Evolutionary conservation across 2,797 vertebrate species (phyloP), one percentile per base, ranked within the genome.

Genomic region (Sparidentex hasta): DNA sequence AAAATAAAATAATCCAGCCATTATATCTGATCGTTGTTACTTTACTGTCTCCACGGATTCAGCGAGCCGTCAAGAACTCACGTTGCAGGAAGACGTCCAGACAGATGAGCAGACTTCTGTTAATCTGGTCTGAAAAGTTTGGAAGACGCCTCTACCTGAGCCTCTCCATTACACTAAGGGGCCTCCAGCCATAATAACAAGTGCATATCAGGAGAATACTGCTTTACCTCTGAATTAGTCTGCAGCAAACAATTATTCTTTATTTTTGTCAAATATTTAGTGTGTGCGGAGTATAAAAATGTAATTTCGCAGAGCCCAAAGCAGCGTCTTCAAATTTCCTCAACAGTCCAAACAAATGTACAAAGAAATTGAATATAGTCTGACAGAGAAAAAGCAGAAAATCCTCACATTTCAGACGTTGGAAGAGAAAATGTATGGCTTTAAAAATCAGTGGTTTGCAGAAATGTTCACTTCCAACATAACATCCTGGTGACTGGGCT

Each of bases 11-110:
- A 61, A 78, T 50, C 18, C 2, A 21, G 27, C 14, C 8, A n/a
- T 62, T 72, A n/a, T 57, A 66, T 71, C 43, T 9, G 17, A 41
- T 27, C 16, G n/a, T 25, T 0, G 12, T 27, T 8, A 33, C 38
- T 38, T 38, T 38, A 38, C 38, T 3, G 38, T 11, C 38, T 11
- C 38, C 38, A 11, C 38, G 1, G 38, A 38, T 2, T 38, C 38
- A 2, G 38, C 38, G 9, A 38, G 38, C 44, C 14, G 13, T 46
- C 13, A 17, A 11, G 20, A 58, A 68, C 61, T 62, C 74, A 38
- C 29, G 38, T 43, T 78, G 65, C 73, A 82, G 65, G 69, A 69
- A 73, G 80, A 58, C 2, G 2, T 79, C 43, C 38, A 75, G 79
- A 82, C 71, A 61, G 41, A 56, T 43, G 33, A 74, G 17, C 16